Base-by-base conservation (phyloP, 2,797 vertebrate genomes). In the Chaetodon trifasciatus region DNA sequence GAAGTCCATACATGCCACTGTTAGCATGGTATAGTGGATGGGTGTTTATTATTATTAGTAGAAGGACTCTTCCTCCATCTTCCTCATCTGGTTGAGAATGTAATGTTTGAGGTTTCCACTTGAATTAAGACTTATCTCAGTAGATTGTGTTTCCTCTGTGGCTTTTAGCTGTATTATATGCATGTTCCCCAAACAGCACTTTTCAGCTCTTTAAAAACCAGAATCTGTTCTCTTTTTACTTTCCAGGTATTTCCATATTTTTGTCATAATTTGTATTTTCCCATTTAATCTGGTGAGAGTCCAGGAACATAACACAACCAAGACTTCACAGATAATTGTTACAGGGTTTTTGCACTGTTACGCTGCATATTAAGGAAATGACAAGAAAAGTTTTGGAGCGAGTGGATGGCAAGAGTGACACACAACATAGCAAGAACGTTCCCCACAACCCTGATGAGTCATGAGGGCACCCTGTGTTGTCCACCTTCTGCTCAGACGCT, bases 401-500 rank as follows among this genome's bases (percentile, higher is more conserved):
- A 70, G 32, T 44, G 40, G 62, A 78, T 9, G 19, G 71, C 55
- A 76, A 65, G 63, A 35, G 63, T 73, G 62, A 70, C 70, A 69
- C 71, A 70, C 74, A 57, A 47, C 70, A 52, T 69, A 56, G 47
- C 56, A 71, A 74, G 58, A 89, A 72, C 78, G 78, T 81, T 81
- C 56, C 70, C 52, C 47, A 73, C 66, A 65, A 65, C 70, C 78
- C 58, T 3, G 60, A 82, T 92, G 87, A 92, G 86, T 92, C 89
- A 91, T 55, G 3, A 70, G 37, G 81, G 64, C 90, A 85, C 90
- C 88, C 85, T 81, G 90, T 72, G 83, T 64, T 53, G 85, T 89
- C 76, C 83, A 79, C 88, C 89, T 72, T 92, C 91, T 92, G 93
- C 82, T 92, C 74, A 66, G 67, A 71, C 68, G 16, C 44, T 69